A percentile compares a stretch with the other conserved stretches of the same genome.
Evolutionary conservation across 2,888 invertebrate species (phyloP).

Genomic region (Sisyra terminalis): DNA sequence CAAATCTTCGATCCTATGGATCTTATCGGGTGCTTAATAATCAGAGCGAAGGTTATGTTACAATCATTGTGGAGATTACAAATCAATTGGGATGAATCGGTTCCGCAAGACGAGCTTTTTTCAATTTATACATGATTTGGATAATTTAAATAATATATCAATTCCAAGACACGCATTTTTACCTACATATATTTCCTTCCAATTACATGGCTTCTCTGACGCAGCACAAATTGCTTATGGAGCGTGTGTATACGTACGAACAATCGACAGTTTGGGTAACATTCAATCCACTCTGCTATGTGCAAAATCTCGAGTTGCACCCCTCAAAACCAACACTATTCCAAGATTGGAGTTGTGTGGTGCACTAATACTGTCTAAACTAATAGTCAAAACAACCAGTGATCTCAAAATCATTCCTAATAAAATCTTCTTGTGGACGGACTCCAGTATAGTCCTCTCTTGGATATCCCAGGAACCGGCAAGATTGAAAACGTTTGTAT

Average conservation of each 20-base stretch:
- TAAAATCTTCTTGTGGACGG: conserved; percentile 9
- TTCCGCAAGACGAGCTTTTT: not conserved
- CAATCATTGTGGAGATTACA: conserved; percentile 1
- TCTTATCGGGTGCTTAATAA: not conserved
- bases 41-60: not conserved
- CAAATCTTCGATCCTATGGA: conserved; percentile 2
- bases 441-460: conserved; percentile 10
- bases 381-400: not conserved
- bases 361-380: not conserved
- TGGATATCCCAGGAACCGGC: conserved; percentile 10
- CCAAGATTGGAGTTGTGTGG: conserved; percentile 2
- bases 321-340: not conserved
- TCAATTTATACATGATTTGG: not conserved
- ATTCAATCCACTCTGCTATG: not conserved
- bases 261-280: not conserved
- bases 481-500: conserved; percentile 12
- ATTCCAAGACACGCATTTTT: not conserved
- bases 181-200: not conserved
- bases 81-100: conserved; percentile 1
- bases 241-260: conserved; percentile 1
- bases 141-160: not conserved
- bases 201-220: conserved; percentile 4
- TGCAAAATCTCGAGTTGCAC: conserved; percentile 4
- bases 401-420: not conserved
- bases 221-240: conserved; percentile 4